Conservation (phyloP, 2,888 invertebrate species). For the Coleophora flavipennella region DNA sequence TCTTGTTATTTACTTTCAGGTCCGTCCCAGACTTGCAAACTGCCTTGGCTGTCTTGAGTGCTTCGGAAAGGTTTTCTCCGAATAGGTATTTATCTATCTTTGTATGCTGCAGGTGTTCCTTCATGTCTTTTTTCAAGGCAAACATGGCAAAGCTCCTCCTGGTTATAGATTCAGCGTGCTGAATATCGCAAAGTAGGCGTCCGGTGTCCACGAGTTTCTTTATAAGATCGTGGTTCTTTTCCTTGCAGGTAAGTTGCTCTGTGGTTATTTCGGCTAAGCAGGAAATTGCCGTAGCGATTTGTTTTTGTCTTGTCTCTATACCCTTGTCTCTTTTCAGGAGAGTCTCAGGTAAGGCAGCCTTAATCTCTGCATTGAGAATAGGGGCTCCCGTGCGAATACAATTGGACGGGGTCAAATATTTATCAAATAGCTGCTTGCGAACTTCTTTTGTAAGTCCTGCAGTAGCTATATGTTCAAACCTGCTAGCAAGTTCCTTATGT, state of each 20-base stretch:
- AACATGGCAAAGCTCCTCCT: slow-evolving; percentile 5
- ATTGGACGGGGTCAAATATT: slow-evolving; percentile 8
- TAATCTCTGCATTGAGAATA: slow-evolving; percentile 4
- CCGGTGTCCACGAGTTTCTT: slow-evolving; percentile 4
- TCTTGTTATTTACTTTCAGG: too few relatives aligned
- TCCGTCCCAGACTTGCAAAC: too few relatives aligned
- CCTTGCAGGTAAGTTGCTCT: background rate
- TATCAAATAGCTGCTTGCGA: slow-evolving; percentile 4
- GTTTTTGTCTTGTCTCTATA: slow-evolving; percentile 5
- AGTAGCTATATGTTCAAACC: slow-evolving; percentile 2
- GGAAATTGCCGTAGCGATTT: slow-evolving; percentile 7
- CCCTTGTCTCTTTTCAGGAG: slow-evolving; percentile 4
- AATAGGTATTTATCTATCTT: slow-evolving; percentile 12
- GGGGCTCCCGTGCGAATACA: slow-evolving; percentile 6
- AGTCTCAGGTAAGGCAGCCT: too few relatives aligned
- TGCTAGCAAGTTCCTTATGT: background rate
- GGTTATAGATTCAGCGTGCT: slow-evolving; percentile 7
- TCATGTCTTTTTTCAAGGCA: slow-evolving; percentile 12
- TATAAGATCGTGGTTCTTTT: slow-evolving; percentile 1
- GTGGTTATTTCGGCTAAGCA: background rate
- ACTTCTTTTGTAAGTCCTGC: slow-evolving; percentile 3
- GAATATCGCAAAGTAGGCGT: slow-evolving; percentile 7
- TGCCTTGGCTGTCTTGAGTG: too few relatives aligned
- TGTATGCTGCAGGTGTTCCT: slow-evolving; percentile 12
- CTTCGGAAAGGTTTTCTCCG: slow-evolving; percentile 9